Percentiles rank a stretch among this genome's conserved stretches.
Conservation (phyloP, 2,797 vertebrate species). For the Acrossocheilus fasciatus region DNA sequence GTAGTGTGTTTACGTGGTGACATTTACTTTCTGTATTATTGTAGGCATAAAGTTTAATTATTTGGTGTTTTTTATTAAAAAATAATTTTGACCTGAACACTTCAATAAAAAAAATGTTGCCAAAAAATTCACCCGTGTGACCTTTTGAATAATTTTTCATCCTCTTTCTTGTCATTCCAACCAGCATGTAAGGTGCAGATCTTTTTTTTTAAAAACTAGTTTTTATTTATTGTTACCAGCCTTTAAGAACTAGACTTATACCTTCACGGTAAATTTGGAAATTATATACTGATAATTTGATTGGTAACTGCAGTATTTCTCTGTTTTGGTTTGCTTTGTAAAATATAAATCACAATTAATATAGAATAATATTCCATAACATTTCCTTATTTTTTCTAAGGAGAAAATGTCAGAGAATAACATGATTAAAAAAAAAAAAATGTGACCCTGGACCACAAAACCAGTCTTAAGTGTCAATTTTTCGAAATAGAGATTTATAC, state of each 20-base stretch:
- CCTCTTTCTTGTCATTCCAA: not conserved
- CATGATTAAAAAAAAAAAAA: not conserved
- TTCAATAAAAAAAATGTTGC: not conserved
- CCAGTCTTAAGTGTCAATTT: no score
- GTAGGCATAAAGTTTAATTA: not conserved
- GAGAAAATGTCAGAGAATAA: not conserved
- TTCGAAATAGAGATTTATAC: no score
- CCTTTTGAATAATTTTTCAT: not conserved
- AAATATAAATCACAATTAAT: not conserved
- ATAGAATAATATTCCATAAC: not conserved
- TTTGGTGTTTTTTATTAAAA: constrained; percentile 2
- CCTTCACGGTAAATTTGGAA: not conserved
- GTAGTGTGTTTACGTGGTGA: not conserved
- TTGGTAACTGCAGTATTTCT: not conserved
- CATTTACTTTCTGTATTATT: constrained; percentile 12
- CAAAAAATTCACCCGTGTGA: not conserved
- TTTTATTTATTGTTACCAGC: not conserved
- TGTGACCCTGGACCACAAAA: no score
- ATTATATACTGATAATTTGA: not conserved
- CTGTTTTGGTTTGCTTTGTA: not conserved
- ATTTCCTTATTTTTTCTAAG: not conserved
- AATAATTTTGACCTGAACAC: not conserved
- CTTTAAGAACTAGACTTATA: not conserved
- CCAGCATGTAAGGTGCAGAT: not conserved
- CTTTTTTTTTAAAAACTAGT: not conserved